Evolutionary conservation across 2,797 vertebrate species (phyloP).

Genomic region (Syncerus caffer): DNA sequence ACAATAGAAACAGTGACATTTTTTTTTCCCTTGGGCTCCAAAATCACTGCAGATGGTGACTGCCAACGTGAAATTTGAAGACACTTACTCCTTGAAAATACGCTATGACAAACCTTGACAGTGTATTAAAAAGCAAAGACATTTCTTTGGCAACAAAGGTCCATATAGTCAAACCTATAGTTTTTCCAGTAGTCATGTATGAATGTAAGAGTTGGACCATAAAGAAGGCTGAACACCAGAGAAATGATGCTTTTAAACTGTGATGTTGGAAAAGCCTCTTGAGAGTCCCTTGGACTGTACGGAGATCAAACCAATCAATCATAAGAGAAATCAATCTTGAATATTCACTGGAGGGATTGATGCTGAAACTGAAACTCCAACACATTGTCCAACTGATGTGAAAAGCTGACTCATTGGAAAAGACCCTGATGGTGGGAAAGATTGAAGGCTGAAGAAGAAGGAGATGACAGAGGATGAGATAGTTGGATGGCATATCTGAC

Average conservation of each 20-base stretch:
- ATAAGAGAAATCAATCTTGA: neutral
- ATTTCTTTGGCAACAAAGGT: neutral
- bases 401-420: neutral
- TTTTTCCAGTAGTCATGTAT: neutral
- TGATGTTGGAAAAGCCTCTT: neutral
- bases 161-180: neutral
- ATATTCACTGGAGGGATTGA: neutral
- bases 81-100: neutral
- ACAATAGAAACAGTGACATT: neutral
- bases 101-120: neutral
- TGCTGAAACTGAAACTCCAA: neutral
- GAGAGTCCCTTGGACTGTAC: neutral
- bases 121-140: neutral
- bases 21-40: neutral
- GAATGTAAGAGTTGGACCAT: neutral
- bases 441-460: neutral
- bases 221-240: neutral
- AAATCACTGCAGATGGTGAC: neutral
- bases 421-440: neutral
- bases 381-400: neutral
- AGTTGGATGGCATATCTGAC: neutral
- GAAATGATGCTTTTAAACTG: neutral
- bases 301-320: neutral
- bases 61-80: neutral
- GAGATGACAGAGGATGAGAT: neutral